These are phyloP conservation scores for Cynopterus sphinx DNA, from an alignment of 2,797 vertebrate genomes.

Conservation along the genomic window DNA sequence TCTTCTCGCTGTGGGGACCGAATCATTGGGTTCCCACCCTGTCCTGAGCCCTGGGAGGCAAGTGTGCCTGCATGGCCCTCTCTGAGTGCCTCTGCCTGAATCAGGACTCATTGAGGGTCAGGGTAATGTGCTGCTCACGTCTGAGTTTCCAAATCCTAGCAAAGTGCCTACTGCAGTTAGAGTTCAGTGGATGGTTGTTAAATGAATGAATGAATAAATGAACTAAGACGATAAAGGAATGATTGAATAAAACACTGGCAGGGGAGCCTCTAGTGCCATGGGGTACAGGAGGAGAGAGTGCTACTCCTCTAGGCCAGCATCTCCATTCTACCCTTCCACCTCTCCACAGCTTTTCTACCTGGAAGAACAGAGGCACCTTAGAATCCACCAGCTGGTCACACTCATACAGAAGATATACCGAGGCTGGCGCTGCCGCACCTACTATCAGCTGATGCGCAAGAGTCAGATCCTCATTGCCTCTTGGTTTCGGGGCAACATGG, in stretches of 20 bases:
- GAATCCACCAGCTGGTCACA: conserved; percentile 78
- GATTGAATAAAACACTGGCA: not conserved
- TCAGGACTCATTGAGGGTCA: not conserved
- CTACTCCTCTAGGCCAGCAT: not conserved
- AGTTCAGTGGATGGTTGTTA: not conserved
- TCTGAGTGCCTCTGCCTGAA: not conserved
- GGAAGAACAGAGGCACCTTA: conserved; percentile 81
- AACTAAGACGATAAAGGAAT: not conserved
- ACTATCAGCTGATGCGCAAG: conserved; percentile 85
- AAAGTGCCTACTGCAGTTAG: not conserved
- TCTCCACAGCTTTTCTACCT: conserved; percentile 85
- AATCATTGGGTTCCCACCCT: not conserved
- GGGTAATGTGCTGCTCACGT: not conserved
- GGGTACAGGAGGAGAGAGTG: not conserved
- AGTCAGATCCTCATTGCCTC: conserved; percentile 87
- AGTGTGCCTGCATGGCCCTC: not conserved
- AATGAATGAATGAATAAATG: not conserved
- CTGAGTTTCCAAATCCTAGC: not conserved
- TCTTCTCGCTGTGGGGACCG: not conserved
- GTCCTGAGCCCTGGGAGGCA: not conserved
- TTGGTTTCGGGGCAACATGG: conserved; percentile 85
- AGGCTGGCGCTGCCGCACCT: conserved; percentile 84
- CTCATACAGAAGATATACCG: conserved; percentile 86
- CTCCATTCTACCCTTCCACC: too few relatives aligned
- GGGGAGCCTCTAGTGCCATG: not conserved